A percentile compares a stretch with the other conserved stretches of the same genome.
phyloP scores from a whole-genome alignment of 1,140 invertebrate genomes.

The Paraescarpia echinospica region DNA sequence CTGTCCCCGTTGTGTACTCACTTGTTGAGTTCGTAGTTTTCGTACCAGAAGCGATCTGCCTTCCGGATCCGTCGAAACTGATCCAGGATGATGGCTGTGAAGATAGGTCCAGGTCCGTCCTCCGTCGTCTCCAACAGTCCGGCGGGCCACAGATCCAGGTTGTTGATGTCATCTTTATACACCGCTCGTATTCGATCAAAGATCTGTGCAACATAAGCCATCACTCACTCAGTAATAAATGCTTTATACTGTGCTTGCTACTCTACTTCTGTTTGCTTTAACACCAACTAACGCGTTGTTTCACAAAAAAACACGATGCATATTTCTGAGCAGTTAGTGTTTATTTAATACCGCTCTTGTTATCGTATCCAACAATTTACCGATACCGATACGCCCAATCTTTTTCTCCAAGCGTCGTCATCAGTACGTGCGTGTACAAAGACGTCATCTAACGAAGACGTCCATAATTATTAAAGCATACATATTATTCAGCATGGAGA shows the following conservation, averaged over 20 bases:
- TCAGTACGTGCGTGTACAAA: too few species aligned
- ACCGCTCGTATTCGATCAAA: constrained; percentile 72
- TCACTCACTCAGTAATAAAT: background rate
- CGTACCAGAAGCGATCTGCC: constrained; percentile 61
- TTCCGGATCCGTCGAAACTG: constrained; percentile 24
- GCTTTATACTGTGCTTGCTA: background rate
- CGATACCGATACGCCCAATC: too few species aligned
- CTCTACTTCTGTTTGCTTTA: background rate
- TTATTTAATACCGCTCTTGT: too few species aligned
- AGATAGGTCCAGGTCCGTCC: constrained; percentile 19
- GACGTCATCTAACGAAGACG: too few species aligned
- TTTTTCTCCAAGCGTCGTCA: too few species aligned
- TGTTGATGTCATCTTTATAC: constrained; percentile 69
- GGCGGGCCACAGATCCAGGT: constrained; percentile 26
- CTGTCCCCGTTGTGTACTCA: too few species aligned
- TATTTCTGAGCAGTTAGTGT: too few species aligned
- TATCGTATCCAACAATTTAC: too few species aligned
- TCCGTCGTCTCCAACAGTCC: constrained; percentile 22
- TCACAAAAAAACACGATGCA: too few species aligned
- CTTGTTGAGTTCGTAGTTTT: constrained; percentile 60
- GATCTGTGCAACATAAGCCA: constrained; percentile 60
- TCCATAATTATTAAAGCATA: too few species aligned
- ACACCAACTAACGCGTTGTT: background rate
- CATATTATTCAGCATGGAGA: too few species aligned
- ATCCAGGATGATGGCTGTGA: constrained; percentile 23